Base-by-base conservation (phyloP, 2,888 invertebrate genomes). In the Chloromyia formosa region DNA sequence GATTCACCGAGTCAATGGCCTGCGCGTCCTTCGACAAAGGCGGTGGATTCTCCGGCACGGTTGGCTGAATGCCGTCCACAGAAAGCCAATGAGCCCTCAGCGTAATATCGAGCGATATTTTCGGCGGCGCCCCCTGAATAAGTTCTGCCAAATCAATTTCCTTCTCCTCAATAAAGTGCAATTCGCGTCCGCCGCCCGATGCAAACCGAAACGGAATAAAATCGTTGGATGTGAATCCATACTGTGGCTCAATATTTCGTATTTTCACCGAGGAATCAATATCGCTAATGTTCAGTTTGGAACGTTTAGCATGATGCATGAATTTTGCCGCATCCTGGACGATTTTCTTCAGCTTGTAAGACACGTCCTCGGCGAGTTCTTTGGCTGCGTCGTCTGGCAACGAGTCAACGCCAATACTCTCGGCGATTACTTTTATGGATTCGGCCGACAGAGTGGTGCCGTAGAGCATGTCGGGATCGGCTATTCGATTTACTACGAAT, bases 1-100 rank as follows among this genome's bases (percentile, higher is more conserved):
- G 97, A 87, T 98, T 97, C 14, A 97, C 93, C 66, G 96, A 94
- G 84, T 98, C 97, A 73, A 93, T 82, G 82, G 91, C 91, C 85
- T 94, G 92, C 40, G 91, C 89, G 79, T 94, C 94, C 84, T 95
- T 95, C 0, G 95, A 93, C 12, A 96, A 89, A 0, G 97, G 97
- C 1, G 98, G 97, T 42, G 98, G 98, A 87, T 99, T 99, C 87
- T 99, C 99, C 0, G 98, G 98, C 75, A 98, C 94, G 0, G 97
- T 94, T 0, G 99, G 99, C 78, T 99, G 98, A 0, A 96, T 92
- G 1, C 99, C 98, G 83, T 99, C 97, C 76, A 98, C 97, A 82
- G 93, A 94, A 77, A 97, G 87, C 99, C 98, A 99, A 86, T 99
- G 99, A 45, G 97, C 94, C 83, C 96, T 89, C 2, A 98, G 84